Conservation (phyloP, 2,888 invertebrate genomes). For the Acrobasis repandana region DNA sequence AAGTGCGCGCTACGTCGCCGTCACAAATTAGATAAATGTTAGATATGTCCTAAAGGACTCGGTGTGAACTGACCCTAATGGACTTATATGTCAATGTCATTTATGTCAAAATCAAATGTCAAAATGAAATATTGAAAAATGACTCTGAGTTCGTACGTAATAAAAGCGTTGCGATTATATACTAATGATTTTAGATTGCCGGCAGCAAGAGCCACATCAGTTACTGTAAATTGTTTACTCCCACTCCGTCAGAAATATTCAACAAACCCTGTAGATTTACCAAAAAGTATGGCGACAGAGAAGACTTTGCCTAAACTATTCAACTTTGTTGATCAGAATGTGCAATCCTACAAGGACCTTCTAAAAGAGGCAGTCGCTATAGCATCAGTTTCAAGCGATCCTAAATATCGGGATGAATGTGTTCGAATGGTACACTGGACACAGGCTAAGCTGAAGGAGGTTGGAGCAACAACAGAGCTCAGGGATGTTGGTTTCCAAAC, state of each 20-base stretch:
- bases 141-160: slow-evolving; percentile 41
- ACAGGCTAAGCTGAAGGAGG: slow-evolving; percentile 84
- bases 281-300: slow-evolving; percentile 62
- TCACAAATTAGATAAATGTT: no score
- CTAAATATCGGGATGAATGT: slow-evolving; percentile 90
- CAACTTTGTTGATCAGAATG: slow-evolving; percentile 91
- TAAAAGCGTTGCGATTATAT: slow-evolving; percentile 48
- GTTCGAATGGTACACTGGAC: slow-evolving; percentile 94
- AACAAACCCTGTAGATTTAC: slow-evolving; percentile 43
- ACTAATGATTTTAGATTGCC: slow-evolving; percentile 49
- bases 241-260: slow-evolving; percentile 44
- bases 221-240: slow-evolving; percentile 36
- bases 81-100: no score
- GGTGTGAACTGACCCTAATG: no score
- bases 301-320: slow-evolving; percentile 69
- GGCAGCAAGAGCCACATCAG: slow-evolving; percentile 37
- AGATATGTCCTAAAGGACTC: no score
- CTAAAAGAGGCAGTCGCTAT: slow-evolving; percentile 95
- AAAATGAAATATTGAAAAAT: slow-evolving; percentile 28
- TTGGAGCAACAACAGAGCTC: slow-evolving; percentile 88
- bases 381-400: slow-evolving; percentile 96
- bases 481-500: slow-evolving; percentile 90
- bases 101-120: background rate
- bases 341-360: slow-evolving; percentile 88
- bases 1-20: no score